These are phyloP conservation scores for Hydrochoerus hydrochaeris DNA, from an alignment of 2,113 vertebrate genomes.

Conservation along the genomic window DNA sequence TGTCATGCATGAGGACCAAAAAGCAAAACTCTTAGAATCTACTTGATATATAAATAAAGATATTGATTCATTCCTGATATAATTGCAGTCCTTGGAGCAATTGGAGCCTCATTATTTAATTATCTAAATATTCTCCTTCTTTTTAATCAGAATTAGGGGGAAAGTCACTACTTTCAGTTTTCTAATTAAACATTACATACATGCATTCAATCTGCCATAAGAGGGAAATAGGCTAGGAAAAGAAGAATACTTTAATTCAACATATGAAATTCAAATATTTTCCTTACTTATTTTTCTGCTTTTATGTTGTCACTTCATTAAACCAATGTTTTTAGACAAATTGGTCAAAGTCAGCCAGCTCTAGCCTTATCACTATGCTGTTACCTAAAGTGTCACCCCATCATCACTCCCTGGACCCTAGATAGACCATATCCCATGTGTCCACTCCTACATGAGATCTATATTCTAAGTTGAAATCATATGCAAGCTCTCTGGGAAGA, in stretches of 20 bases:
- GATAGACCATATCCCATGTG: background rate
- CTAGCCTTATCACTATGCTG: background rate
- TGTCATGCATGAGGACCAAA: background rate
- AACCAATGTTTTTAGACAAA: background rate
- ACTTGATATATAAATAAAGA: conserved; percentile 33
- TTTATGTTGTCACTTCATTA: background rate
- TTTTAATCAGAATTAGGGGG: conserved; percentile 38
- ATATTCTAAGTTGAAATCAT: background rate
- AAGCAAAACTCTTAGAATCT: conserved; percentile 23
- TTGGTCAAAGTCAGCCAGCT: background rate
- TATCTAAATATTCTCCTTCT: conserved; percentile 51
- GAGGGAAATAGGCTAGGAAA: background rate
- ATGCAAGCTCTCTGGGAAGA: background rate
- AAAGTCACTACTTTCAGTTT: conserved; percentile 17
- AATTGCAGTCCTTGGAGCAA: background rate
- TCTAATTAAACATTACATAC: background rate
- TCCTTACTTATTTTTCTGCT: background rate
- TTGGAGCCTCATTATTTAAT: conserved; percentile 26
- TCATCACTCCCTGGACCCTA: background rate
- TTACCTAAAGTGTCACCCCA: rapidly evolving
- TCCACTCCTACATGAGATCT: background rate
- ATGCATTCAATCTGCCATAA: background rate
- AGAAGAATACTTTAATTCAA: background rate
- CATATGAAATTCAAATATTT: background rate
- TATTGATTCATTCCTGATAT: background rate